Percentiles rank a stretch among this genome's conserved stretches.
Conservation (phyloP, 2,888 invertebrate species). For the Dendrolimus houi region DNA sequence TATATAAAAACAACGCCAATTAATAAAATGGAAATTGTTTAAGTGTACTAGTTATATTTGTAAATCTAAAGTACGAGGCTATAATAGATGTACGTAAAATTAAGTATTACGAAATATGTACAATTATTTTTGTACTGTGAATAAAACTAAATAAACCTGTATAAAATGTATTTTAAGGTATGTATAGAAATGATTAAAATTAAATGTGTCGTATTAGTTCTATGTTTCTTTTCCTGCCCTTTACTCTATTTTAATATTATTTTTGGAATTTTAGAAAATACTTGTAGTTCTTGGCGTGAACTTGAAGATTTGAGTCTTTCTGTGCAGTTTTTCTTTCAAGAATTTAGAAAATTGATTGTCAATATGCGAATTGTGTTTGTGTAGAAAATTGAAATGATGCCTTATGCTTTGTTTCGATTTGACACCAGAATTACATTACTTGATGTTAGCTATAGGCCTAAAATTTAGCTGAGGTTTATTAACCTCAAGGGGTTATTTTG, state of each 20-base stretch:
- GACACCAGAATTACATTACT: no score
- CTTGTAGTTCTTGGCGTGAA: not conserved
- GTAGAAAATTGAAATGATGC: no score
- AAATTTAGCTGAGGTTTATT: no score
- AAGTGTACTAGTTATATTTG: no score
- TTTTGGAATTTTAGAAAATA: not conserved
- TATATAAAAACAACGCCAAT: no score
- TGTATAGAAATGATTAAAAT: constrained; percentile 4
- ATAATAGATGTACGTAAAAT: not conserved
- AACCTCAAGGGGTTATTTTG: no score
- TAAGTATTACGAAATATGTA: constrained; percentile 20
- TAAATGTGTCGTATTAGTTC: constrained; percentile 14
- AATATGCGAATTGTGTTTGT: not conserved
- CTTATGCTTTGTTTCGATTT: no score
- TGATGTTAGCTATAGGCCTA: no score
- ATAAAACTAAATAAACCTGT: constrained; percentile 23
- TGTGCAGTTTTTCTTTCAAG: no score
- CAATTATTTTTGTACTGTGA: constrained; percentile 48
- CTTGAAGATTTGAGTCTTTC: not conserved
- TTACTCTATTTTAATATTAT: not conserved
- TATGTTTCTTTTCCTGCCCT: constrained; percentile 1
- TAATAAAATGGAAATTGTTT: no score
- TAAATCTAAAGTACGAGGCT: no score
- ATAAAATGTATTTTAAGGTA: constrained; percentile 12
- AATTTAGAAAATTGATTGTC: no score